These are phyloP conservation scores for Bergia puertoricense DNA, from an alignment of 92 coral and sea anemone genomes.

Conservation along the genomic window DNA sequence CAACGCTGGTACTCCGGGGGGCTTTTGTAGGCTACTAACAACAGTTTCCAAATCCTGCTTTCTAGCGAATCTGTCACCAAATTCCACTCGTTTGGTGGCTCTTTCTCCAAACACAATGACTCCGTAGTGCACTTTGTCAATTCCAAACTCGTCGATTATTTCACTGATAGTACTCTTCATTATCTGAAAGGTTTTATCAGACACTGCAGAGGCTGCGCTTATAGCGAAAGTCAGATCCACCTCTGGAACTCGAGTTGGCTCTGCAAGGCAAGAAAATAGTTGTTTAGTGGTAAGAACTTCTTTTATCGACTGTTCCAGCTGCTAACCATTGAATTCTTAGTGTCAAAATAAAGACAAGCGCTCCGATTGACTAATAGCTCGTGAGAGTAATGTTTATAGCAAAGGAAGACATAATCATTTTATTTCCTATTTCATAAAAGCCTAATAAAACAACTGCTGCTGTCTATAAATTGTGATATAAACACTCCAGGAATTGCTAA, in stretches of 20 bases:
- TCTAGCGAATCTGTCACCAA: slow-evolving; percentile 1
- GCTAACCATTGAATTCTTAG: background rate
- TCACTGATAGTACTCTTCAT: slow-evolving; percentile 18
- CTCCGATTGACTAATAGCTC: too few relatives aligned
- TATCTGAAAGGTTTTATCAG: slow-evolving; percentile 15
- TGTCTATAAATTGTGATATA: too few relatives aligned
- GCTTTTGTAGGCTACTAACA: slow-evolving; percentile 8
- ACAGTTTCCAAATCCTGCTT: slow-evolving; percentile 4
- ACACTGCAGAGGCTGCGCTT: slow-evolving; percentile 21
- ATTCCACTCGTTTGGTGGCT: background rate
- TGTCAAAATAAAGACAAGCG: background rate
- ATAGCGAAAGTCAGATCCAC: slow-evolving; percentile 20
- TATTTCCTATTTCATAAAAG: too few relatives aligned
- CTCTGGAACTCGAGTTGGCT: background rate
- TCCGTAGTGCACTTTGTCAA: slow-evolving; percentile 21
- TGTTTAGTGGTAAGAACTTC: background rate
- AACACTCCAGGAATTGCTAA: too few relatives aligned
- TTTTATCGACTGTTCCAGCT: background rate
- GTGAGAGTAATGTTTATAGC: too few relatives aligned
- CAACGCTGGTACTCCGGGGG: slow-evolving; percentile 47
- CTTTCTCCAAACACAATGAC: slow-evolving; percentile 30
- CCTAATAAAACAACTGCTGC: too few relatives aligned
- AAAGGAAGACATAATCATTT: too few relatives aligned
- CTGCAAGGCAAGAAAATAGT: background rate
- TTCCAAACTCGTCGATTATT: slow-evolving; percentile 23